Conservation (phyloP, 2,113 vertebrate genomes). For the Sarotherodon lohbergeri region DNA sequence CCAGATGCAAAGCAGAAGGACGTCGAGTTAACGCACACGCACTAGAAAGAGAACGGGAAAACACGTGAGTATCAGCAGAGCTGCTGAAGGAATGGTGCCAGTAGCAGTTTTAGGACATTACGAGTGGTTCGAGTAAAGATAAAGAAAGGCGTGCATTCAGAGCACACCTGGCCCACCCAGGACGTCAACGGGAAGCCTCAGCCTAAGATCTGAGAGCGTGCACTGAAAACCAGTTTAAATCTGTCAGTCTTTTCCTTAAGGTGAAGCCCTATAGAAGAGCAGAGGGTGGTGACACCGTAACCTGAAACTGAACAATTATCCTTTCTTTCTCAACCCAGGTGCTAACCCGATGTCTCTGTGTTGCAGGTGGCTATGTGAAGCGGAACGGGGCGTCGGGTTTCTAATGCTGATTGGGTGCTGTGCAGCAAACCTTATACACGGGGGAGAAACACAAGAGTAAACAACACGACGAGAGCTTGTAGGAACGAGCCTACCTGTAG, state of each 20-base stretch:
- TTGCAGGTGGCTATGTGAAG: conserved; percentile 61
- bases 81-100: neutral
- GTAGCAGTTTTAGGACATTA: neutral
- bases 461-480: neutral
- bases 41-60: neutral
- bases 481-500: neutral
- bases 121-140: neutral
- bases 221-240: conserved; percentile 32
- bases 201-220: neutral
- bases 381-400: conserved; percentile 40
- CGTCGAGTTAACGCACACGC: neutral
- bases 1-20: neutral
- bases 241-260: conserved; percentile 20
- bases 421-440: neutral
- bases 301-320: conserved; percentile 43
- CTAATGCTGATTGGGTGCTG: conserved; percentile 29
- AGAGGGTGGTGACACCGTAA: conserved; percentile 36
- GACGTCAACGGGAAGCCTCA: neutral
- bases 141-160: neutral
- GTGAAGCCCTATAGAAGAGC: conserved; percentile 9
- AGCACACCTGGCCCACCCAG: conserved; percentile 42
- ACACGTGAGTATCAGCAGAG: neutral
- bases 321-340: conserved; percentile 49
- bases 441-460: neutral
- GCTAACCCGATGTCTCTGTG: conserved; percentile 22